A percentile compares a stretch with the other conserved stretches of the same genome.
Evolutionary conservation across 2,888 invertebrate genomes (phyloP).

Genomic region (Sacculina carcini): DNA sequence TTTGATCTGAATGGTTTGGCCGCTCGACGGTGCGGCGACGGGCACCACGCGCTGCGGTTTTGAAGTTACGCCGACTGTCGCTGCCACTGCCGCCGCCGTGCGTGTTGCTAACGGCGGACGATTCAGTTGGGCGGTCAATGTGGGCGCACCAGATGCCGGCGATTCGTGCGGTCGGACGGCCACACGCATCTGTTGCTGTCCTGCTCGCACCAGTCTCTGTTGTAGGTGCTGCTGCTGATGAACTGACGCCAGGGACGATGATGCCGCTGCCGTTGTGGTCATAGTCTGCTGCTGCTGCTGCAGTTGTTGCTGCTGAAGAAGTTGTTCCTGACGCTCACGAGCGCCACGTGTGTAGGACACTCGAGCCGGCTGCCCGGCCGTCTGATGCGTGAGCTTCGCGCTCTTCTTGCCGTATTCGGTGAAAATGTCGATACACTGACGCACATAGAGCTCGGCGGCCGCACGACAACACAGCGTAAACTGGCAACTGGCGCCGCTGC

Average conservation of each 20-base stretch:
- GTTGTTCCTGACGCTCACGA: constrained; percentile 11
- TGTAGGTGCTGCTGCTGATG: not conserved
- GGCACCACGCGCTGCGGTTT: not conserved
- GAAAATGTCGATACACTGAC: constrained; percentile 23
- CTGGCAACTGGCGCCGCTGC: constrained; percentile 18
- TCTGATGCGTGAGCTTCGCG: constrained; percentile 21
- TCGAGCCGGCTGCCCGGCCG: constrained; percentile 19
- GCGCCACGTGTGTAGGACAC: constrained; percentile 18
- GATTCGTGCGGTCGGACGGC: not conserved
- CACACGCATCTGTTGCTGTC: not conserved
- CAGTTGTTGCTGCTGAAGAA: constrained; percentile 19
- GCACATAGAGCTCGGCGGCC: constrained; percentile 18
- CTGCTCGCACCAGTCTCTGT: not conserved
- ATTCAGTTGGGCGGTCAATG: not conserved
- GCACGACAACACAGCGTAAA: constrained; percentile 12
- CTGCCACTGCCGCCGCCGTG: not conserved
- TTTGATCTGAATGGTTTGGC: constrained; percentile 1
- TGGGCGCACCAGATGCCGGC: not conserved
- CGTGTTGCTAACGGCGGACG: not conserved
- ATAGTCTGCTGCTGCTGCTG: constrained; percentile 56
- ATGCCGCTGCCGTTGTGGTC: constrained; percentile 43
- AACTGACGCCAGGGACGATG: not conserved
- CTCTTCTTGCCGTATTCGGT: constrained; percentile 23
- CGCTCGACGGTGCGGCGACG: not conserved
- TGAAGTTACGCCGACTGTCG: not conserved